A percentile compares a stretch with the other conserved stretches of the same genome.
phyloP scores from a whole-genome alignment of 35 echinoderm and acorn worm species.

The Apostichopus parvimensis region DNA sequence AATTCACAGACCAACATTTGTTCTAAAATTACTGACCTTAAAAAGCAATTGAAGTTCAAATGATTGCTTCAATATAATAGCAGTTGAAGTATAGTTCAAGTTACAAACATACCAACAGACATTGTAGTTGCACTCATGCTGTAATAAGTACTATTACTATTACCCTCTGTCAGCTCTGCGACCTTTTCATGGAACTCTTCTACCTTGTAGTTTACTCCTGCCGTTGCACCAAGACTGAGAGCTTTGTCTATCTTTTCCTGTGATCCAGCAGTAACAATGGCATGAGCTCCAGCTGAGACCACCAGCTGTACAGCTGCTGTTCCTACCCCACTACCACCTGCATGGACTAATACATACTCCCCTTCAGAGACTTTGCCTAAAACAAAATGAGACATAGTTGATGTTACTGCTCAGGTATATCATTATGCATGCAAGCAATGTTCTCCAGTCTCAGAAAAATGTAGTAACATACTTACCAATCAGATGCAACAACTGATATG shows the following conservation, averaged over 20 bases:
- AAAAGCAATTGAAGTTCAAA: no score
- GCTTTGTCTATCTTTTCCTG: slow-evolving; percentile 69
- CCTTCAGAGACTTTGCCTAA: slow-evolving; percentile 52
- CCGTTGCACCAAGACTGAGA: slow-evolving; percentile 67
- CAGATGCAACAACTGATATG: slow-evolving; percentile 79
- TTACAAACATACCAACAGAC: no score
- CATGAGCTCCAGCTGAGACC: slow-evolving; percentile 56
- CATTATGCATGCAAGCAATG: no score
- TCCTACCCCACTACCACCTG: slow-evolving; percentile 87
- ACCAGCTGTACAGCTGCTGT: slow-evolving; percentile 86
- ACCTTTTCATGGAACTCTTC: slow-evolving; percentile 74
- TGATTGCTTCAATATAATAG: no score
- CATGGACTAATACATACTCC: slow-evolving; percentile 64
- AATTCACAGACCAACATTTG: no score
- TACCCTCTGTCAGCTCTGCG: slow-evolving; percentile 78
- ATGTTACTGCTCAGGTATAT: background rate
- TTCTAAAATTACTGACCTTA: no score
- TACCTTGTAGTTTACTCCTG: slow-evolving; percentile 91
- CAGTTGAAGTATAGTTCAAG: no score
- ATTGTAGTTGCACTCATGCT: no score
- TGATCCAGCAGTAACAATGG: slow-evolving; percentile 92
- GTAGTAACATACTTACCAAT: slow-evolving; percentile 57
- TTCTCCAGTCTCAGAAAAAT: background rate
- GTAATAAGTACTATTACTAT: background rate
- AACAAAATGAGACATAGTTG: background rate